These are phyloP conservation scores for Trididemnum miniatum DNA, from an alignment of 23 tunicate genomes.

Conservation along the genomic window DNA sequence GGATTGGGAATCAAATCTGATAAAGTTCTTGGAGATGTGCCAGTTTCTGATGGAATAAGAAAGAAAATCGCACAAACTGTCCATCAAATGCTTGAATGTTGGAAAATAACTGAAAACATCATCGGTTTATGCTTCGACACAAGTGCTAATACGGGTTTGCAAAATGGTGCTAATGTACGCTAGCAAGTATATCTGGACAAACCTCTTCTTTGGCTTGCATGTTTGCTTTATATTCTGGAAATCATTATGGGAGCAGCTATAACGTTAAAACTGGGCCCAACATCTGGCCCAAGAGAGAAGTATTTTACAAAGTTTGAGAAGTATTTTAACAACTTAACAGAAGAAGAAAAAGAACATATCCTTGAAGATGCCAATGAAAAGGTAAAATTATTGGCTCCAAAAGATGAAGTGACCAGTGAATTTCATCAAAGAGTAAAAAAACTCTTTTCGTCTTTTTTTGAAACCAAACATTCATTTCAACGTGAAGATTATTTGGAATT, in stretches of 20 bases:
- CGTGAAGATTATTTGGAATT: slow-evolving; percentile 10
- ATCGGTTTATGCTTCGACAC: slow-evolving; percentile 1
- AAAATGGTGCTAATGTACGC: slow-evolving; percentile 9
- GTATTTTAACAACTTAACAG: neutral
- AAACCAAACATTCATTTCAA: slow-evolving; percentile 13
- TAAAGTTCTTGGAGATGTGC: slow-evolving; percentile 10
- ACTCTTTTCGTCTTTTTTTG: slow-evolving; percentile 1
- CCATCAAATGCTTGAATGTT: neutral
- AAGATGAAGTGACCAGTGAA: slow-evolving; percentile 6
- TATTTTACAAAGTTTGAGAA: neutral
- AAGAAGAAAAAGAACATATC: neutral
- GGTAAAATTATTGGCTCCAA: slow-evolving; percentile 10
- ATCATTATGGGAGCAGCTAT: slow-evolving; percentile 8
- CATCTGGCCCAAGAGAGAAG: slow-evolving; percentile 10
- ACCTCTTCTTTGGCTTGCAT: slow-evolving; percentile 16
- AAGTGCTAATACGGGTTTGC: slow-evolving; percentile 1
- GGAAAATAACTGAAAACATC: slow-evolving; percentile 9
- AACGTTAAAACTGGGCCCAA: slow-evolving; percentile 5
- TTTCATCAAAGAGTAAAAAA: neutral
- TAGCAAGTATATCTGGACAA: slow-evolving; percentile 4
- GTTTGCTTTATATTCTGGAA: slow-evolving; percentile 5
- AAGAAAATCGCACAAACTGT: slow-evolving; percentile 5
- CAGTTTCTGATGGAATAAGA: neutral
- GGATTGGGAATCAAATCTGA: neutral
- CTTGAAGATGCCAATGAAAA: neutral